Evolutionary conservation across 2,888 invertebrate genomes (phyloP).

Genomic region (Caenorhabditis wallacei): DNA sequence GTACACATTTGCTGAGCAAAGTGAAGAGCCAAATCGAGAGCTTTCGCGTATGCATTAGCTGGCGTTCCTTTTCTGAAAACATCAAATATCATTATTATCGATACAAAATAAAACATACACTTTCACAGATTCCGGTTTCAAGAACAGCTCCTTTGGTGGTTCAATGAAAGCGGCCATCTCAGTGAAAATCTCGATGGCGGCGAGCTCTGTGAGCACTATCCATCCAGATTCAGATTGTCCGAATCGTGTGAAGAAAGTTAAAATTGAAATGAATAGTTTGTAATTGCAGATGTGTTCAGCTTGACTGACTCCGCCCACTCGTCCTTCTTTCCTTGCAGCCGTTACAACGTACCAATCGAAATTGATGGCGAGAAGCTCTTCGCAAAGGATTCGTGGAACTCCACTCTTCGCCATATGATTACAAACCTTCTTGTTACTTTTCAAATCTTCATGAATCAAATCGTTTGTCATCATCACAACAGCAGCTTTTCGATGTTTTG

Average conservation of each 20-base stretch:
- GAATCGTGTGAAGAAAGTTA: conserved; percentile 67
- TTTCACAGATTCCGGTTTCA: conserved; percentile 70
- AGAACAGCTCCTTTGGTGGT: conserved; percentile 72
- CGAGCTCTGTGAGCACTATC: conserved; percentile 68
- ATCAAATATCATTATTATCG: no score
- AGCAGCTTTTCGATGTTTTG: conserved; percentile 62
- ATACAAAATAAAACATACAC: conserved; percentile 63
- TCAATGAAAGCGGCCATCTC: conserved; percentile 60
- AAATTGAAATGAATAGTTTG: conserved; percentile 57
- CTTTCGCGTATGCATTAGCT: conserved; percentile 58
- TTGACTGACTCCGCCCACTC: background rate
- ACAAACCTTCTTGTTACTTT: conserved; percentile 64
- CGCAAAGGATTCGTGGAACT: conserved; percentile 64
- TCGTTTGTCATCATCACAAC: conserved; percentile 63
- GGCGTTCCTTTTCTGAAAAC: conserved; percentile 65
- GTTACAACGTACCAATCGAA: conserved; percentile 62
- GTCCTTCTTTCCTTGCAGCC: conserved; percentile 11
- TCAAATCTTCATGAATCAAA: conserved; percentile 69
- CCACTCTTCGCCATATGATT: conserved; percentile 64
- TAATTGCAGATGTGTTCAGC: conserved; percentile 49
- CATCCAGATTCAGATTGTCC: conserved; percentile 68
- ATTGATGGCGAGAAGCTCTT: conserved; percentile 60
- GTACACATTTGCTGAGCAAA: conserved; percentile 70
- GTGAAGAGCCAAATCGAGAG: conserved; percentile 67
- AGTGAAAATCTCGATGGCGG: conserved; percentile 66